Percentiles rank a stretch among this genome's conserved stretches.
phyloP scores from a whole-genome alignment of 1,140 invertebrate genomes.

The Telenomus remus region DNA sequence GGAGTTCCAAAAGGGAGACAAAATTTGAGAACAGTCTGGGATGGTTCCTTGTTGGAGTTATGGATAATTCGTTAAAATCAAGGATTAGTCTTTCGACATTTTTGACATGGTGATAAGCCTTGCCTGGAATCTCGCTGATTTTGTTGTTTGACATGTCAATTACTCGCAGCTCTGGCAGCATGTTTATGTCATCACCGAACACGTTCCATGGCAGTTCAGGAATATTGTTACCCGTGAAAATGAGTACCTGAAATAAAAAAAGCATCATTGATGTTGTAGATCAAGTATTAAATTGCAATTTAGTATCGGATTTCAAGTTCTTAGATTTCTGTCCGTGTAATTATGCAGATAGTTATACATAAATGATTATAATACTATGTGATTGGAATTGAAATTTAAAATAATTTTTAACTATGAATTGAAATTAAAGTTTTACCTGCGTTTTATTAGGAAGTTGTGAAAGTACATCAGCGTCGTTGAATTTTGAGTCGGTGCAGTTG shows the following conservation, averaged over 20 bases:
- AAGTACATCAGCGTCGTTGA: conserved; percentile 78
- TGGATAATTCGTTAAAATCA: conserved; percentile 83
- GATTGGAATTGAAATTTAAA: too few species aligned
- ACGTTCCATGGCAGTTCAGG: conserved; percentile 82
- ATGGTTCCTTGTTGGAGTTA: conserved; percentile 79
- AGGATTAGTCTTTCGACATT: conserved; percentile 83
- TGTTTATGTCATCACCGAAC: conserved; percentile 80
- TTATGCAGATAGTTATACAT: too few species aligned
- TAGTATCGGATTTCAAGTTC: too few species aligned
- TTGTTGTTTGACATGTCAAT: conserved; percentile 87
- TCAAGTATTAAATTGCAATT: too few species aligned
- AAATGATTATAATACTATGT: too few species aligned
- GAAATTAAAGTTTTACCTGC: conserved; percentile 69
- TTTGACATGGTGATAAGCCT: conserved; percentile 85
- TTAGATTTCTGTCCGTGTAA: too few species aligned
- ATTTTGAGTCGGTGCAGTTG: conserved; percentile 82
- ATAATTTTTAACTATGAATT: background rate
- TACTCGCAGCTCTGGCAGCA: conserved; percentile 78
- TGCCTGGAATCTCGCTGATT: conserved; percentile 85
- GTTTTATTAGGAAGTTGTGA: conserved; percentile 80
- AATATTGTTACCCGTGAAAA: conserved; percentile 85
- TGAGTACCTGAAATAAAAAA: conserved; percentile 78
- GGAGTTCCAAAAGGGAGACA: conserved; percentile 81
- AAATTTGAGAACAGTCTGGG: conserved; percentile 88
- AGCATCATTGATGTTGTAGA: too few species aligned